phyloP scores from a whole-genome alignment of 1,140 invertebrate species.

The Achroia grisella region DNA sequence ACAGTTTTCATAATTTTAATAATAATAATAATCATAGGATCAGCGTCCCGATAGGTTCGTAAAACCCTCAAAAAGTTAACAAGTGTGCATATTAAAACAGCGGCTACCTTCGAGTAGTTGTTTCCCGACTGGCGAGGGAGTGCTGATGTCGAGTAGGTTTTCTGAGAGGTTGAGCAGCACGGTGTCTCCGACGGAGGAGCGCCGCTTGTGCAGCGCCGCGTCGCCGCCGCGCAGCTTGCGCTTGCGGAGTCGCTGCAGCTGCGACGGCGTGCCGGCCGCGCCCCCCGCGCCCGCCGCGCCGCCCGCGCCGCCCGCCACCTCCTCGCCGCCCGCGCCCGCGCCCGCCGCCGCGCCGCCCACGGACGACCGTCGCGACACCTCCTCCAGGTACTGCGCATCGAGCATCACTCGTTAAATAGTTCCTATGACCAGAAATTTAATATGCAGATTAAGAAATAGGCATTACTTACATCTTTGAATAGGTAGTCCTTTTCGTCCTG shows the following conservation, averaged over 20 bases:
- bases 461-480: slow-evolving; percentile 83
- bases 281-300: slow-evolving; percentile 7
- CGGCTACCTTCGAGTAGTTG: slow-evolving; percentile 75
- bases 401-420: too few species aligned
- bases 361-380: slow-evolving; percentile 65
- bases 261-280: slow-evolving; percentile 42
- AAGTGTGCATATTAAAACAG: neutral
- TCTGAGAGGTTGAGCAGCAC: slow-evolving; percentile 88
- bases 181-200: slow-evolving; percentile 88
- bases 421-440: too few species aligned
- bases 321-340: slow-evolving; percentile 9
- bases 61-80: too few species aligned
- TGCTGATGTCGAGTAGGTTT: slow-evolving; percentile 87
- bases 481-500: slow-evolving; percentile 92
- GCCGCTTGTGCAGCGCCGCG: slow-evolving; percentile 79
- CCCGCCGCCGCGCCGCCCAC: slow-evolving; percentile 13
- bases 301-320: slow-evolving; percentile 8
- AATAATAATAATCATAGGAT: too few species aligned
- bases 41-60: too few species aligned
- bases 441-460: too few species aligned
- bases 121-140: slow-evolving; percentile 84
- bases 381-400: slow-evolving; percentile 79
- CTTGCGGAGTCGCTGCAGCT: slow-evolving; percentile 76
- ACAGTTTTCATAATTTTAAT: neutral
- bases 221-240: slow-evolving; percentile 81